phyloP scores from a whole-genome alignment of 2,113 vertebrate genomes.

The Odobenus rosmarus region DNA sequence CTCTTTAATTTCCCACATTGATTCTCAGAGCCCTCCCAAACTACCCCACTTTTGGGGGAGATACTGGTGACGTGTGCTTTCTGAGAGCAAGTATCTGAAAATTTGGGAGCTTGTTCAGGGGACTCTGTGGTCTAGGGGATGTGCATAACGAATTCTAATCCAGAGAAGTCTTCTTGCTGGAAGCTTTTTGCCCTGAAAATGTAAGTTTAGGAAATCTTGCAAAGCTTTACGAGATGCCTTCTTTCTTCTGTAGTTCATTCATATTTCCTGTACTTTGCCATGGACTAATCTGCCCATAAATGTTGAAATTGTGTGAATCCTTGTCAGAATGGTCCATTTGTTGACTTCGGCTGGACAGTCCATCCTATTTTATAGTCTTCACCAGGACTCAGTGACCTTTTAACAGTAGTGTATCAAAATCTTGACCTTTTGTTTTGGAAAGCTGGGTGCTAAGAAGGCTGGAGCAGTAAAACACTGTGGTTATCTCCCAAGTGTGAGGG shows the following conservation, averaged over 20 bases:
- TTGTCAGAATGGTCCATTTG: not conserved
- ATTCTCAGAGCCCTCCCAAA: not conserved
- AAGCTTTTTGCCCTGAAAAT: not conserved
- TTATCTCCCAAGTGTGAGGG: not conserved
- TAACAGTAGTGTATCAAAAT: not conserved
- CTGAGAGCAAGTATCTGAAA: not conserved
- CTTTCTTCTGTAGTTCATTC: not conserved
- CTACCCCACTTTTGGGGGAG: not conserved
- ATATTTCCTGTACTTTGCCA: not conserved
- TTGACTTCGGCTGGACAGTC: not conserved
- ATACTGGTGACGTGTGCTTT: not conserved
- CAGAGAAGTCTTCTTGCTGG: not conserved
- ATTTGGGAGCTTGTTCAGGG: not conserved
- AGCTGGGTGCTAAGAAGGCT: not conserved
- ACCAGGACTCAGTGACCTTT: constrained; percentile 48
- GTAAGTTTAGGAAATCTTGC: not conserved
- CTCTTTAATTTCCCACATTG: not conserved
- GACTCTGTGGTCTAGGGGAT: not conserved
- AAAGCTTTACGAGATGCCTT: not conserved
- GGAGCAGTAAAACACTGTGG: rapidly evolving
- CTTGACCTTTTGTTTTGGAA: constrained; percentile 58
- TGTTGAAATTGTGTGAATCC: not conserved
- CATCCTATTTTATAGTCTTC: constrained; percentile 34
- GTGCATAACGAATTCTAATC: not conserved
- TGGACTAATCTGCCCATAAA: not conserved